Evolutionary conservation across 2,888 invertebrate genomes (phyloP).

Genomic region (Pachydiplax longipennis): DNA sequence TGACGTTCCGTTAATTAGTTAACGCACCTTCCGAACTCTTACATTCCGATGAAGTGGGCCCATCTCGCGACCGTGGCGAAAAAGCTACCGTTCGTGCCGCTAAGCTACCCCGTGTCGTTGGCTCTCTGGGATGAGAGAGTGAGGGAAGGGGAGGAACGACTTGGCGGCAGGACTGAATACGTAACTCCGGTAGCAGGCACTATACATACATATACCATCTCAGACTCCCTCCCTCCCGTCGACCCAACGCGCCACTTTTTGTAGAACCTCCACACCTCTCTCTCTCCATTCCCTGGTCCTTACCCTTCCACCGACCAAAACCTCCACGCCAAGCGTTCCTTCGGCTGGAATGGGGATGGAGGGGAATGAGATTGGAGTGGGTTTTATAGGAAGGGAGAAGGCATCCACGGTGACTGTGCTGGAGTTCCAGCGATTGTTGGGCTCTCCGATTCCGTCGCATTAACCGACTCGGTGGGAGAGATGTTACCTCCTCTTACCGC

Average conservation of each 20-base stretch:
- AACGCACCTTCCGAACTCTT: neutral
- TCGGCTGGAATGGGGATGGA: neutral
- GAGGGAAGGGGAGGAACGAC: neutral
- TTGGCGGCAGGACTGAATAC: conserved; percentile 37
- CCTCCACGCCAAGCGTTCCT: neutral
- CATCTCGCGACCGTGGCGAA: neutral
- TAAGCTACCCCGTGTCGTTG: conserved; percentile 6
- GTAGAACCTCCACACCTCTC: neutral
- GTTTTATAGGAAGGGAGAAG: neutral
- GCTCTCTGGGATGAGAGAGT: neutral
- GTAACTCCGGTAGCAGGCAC: conserved; percentile 44
- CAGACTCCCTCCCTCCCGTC: neutral
- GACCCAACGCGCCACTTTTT: conserved; percentile 23
- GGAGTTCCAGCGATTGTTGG: neutral
- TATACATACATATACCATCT: conserved; percentile 12
- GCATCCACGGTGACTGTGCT: neutral
- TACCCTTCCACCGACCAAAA: neutral
- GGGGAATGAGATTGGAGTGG: neutral
- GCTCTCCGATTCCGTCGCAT: neutral
- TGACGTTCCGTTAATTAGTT: conserved; percentile 41
- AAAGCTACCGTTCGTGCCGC: neutral
- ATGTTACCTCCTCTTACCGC: no score
- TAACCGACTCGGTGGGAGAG: neutral
- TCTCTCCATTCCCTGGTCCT: neutral
- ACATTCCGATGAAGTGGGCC: conserved; percentile 27